Evolutionary conservation across 2,797 vertebrate species (phyloP).

Genomic region (Intellagama lesueurii): DNA sequence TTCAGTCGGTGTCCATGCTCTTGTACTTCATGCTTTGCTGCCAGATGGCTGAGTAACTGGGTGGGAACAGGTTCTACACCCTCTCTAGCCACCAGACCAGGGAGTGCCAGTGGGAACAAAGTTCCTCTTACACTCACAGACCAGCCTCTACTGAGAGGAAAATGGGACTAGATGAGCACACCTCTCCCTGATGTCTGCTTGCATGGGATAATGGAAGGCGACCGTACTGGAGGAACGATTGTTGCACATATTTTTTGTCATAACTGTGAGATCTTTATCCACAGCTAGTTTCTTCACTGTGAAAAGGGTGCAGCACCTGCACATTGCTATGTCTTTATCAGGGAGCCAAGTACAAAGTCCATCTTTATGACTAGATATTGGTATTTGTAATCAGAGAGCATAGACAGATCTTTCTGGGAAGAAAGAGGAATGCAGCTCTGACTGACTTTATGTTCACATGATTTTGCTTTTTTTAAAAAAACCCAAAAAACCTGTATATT

Average conservation of each 20-base stretch:
- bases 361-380: slow-evolving; percentile 47
- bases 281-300: slow-evolving; percentile 27
- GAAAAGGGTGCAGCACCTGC: slow-evolving; percentile 40
- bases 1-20: too few species aligned
- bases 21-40: too few species aligned
- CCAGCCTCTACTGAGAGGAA: not conserved
- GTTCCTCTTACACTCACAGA: too few species aligned
- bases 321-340: not conserved
- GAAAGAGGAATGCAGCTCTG: slow-evolving; percentile 4
- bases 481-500: not conserved
- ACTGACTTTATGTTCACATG: not conserved
- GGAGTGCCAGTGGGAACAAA: too few species aligned
- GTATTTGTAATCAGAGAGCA: slow-evolving; percentile 39
- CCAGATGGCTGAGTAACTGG: too few species aligned
- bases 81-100: too few species aligned
- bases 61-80: too few species aligned
- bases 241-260: not conserved
- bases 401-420: slow-evolving; percentile 15
- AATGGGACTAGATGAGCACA: slow-evolving; percentile 4
- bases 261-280: slow-evolving; percentile 32
- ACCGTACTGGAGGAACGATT: not conserved
- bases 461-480: slow-evolving; percentile 37
- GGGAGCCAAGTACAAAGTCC: slow-evolving; percentile 58
- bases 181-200: slow-evolving; percentile 11
- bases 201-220: slow-evolving; percentile 34